Evolutionary conservation across 2,113 vertebrate species (phyloP).

Genomic region (Tragelaphus strepsiceros): DNA sequence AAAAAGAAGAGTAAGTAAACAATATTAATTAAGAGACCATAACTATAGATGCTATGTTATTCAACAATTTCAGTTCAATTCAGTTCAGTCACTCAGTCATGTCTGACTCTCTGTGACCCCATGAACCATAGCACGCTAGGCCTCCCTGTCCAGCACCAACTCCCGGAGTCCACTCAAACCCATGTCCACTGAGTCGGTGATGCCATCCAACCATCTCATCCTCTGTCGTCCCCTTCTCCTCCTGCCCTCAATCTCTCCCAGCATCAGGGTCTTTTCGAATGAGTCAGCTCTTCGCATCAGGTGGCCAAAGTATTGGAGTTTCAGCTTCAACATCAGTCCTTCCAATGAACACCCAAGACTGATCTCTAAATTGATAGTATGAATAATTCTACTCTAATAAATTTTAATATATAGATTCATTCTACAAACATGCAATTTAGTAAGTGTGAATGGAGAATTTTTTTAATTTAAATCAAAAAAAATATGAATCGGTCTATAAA

Average conservation of each 20-base stretch:
- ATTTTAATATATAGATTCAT: neutral
- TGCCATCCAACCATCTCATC: neutral
- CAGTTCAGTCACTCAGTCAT: neutral
- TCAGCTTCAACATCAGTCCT: neutral
- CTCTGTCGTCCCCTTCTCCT: neutral
- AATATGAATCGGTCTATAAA: neutral
- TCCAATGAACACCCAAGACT: neutral
- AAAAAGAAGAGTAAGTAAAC: neutral
- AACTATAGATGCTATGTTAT: neutral
- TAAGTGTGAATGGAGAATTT: neutral
- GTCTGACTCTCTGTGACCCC: neutral
- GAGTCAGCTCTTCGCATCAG: neutral
- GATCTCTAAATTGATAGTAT: neutral
- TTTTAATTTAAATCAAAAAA: neutral
- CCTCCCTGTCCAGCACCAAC: neutral
- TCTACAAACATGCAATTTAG: neutral
- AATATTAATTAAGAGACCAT: neutral
- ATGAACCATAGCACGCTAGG: fast-evolving
- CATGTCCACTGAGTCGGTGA: neutral
- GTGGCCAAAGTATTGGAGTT: neutral
- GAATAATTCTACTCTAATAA: neutral
- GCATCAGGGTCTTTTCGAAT: neutral
- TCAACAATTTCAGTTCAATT: neutral
- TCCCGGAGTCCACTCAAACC: neutral
- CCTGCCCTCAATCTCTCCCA: neutral